Conservation (phyloP, 2,888 invertebrate species). For the Mythimna loreyi region DNA sequence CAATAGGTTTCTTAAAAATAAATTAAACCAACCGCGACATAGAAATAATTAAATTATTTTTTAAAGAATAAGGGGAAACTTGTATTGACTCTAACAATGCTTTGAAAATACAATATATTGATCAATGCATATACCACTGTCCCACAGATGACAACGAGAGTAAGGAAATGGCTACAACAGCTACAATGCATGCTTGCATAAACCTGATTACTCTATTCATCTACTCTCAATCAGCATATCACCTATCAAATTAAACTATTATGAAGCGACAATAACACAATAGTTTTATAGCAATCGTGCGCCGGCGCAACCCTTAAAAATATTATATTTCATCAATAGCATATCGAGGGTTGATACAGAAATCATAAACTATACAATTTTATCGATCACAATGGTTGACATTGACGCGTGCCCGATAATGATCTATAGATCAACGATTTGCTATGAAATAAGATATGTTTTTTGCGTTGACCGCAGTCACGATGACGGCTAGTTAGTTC, state of each 20-base stretch:
- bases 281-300: slow-evolving; percentile 66
- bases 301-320: slow-evolving; percentile 79
- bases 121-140: not conserved
- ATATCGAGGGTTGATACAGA: slow-evolving; percentile 69
- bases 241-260: slow-evolving; percentile 66
- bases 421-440: slow-evolving; percentile 80
- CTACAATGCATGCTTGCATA: slow-evolving; percentile 11
- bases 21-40: too few relatives aligned
- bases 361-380: slow-evolving; percentile 80
- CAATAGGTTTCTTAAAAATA: not conserved
- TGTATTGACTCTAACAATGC: not conserved
- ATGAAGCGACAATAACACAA: slow-evolving; percentile 73
- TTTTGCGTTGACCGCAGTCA: slow-evolving; percentile 78
- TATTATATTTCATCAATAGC: slow-evolving; percentile 84
- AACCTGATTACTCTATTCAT: slow-evolving; percentile 55
- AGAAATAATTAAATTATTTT: too few relatives aligned
- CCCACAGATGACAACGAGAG: too few relatives aligned
- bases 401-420: slow-evolving; percentile 82
- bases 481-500: slow-evolving; percentile 46
- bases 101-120: not conserved
- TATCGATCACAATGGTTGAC: slow-evolving; percentile 78
- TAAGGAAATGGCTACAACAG: not conserved
- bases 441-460: slow-evolving; percentile 75
- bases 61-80: not conserved
- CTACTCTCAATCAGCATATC: slow-evolving; percentile 61